These are phyloP conservation scores for Drosophila gunungcola DNA, from an alignment of 1,140 invertebrate species.

Conservation along the genomic window DNA sequence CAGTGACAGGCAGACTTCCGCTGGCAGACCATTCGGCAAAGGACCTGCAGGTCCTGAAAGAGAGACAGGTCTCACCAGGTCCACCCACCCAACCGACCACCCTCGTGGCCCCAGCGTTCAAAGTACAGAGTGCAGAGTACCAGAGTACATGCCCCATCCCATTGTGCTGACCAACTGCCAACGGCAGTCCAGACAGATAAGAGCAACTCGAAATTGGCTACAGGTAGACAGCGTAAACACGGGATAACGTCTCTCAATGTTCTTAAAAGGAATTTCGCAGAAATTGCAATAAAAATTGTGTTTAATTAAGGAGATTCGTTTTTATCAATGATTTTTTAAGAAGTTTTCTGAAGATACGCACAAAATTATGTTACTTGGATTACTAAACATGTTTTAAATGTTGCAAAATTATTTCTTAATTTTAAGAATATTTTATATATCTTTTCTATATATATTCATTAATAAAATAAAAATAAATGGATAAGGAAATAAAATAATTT, in stretches of 20 bases:
- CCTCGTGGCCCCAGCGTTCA: not conserved
- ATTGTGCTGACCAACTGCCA: constrained; percentile 74
- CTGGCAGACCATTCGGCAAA: constrained; percentile 3
- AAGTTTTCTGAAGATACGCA: too few species aligned
- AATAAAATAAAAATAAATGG: too few species aligned
- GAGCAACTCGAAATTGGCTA: constrained; percentile 72
- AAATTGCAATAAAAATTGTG: constrained; percentile 8
- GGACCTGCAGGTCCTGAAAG: constrained; percentile 10
- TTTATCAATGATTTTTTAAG: too few species aligned
- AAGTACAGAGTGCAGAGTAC: too few species aligned
- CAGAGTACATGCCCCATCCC: constrained; percentile 15
- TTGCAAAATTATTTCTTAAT: too few species aligned
- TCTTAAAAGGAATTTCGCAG: constrained; percentile 38
- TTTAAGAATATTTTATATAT: too few species aligned
- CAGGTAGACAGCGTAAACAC: constrained; percentile 70
- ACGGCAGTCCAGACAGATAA: constrained; percentile 57
- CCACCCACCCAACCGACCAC: not conserved
- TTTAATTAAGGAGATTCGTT: constrained; percentile 7
- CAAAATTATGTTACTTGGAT: too few species aligned
- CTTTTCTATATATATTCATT: too few species aligned
- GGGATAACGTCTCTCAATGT: constrained; percentile 16
- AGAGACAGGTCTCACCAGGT: constrained; percentile 6
- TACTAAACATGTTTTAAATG: too few species aligned
- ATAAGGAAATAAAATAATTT: too few species aligned
- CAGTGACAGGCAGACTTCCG: constrained; percentile 56